Base-by-base conservation (phyloP, 2,888 invertebrate species). In the Amphipyra berbera region DNA sequence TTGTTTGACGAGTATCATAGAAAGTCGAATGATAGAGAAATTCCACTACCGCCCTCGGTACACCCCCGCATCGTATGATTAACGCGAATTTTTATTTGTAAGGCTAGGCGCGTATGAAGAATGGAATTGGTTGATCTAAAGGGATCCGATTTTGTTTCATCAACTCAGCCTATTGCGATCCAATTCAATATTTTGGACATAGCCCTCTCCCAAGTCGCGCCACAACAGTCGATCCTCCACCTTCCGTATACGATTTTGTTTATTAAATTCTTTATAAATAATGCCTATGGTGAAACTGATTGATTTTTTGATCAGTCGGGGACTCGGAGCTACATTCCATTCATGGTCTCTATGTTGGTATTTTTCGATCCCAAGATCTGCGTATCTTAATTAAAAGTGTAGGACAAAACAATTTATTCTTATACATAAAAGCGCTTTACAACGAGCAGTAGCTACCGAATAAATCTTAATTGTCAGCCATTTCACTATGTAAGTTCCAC, bases 1-100 rank as follows among this genome's bases (percentile, higher is more conserved):
- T 15, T 30, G 73, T 67, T 54, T 73, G 59, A 54, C 73, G 27
- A 67, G 50, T 55, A 21, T 12, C n/a, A 38, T 67, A 69, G 68
- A 69, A 73, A 73, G 68, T 69, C 45, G 15, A 58, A 35, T 46
- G 21, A 49, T 44, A 30, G 42, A 50, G 73, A 67, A 54, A 50
- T 59, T 54, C n/a, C 33, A 14, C 21, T 41, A 12, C 49, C 50
- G 55, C 47, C 50, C 37, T 44, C 47, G 8, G 44, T 30, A 44
- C 68, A 58, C 73, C 48, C 53, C 41, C 50, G 27, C 68, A 50
- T 40, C 9, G 3, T 45, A 35, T 71, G 48, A 45, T 48, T 67
- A 41, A 66, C 37, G 13, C 10, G 8, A 40, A 27, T 8, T 14
- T 40, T 49, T 27, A 40, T 30, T 46, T 8, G 9, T 44, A 10